Evolutionary conservation across 2,113 vertebrate species (phyloP).

Genomic region (Lynx canadensis): DNA sequence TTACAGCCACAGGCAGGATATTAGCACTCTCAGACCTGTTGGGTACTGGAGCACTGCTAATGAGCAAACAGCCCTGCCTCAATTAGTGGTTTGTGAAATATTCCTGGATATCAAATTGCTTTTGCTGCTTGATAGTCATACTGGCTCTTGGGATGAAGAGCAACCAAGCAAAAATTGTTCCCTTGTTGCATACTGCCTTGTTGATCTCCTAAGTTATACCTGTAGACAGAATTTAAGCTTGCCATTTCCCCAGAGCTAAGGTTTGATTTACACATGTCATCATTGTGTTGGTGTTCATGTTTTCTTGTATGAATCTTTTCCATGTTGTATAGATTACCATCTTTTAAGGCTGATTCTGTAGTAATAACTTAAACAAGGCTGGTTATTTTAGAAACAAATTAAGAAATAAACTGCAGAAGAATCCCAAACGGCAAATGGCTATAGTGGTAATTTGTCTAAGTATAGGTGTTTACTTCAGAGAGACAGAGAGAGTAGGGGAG

Average conservation of each 20-base stretch:
- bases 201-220: constrained; percentile 53
- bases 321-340: not conserved
- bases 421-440: not conserved
- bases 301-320: constrained; percentile 36
- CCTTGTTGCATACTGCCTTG: constrained; percentile 60
- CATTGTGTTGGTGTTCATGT: not conserved
- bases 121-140: constrained; percentile 69
- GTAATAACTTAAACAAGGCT: constrained; percentile 39
- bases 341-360: constrained; percentile 40
- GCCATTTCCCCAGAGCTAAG: constrained; percentile 52
- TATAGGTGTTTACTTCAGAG: constrained; percentile 23
- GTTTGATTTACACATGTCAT: constrained; percentile 31
- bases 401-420: constrained; percentile 10
- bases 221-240: constrained; percentile 43
- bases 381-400: constrained; percentile 54
- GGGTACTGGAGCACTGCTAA: constrained; percentile 56
- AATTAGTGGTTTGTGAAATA: constrained; percentile 78
- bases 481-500: not conserved
- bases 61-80: constrained; percentile 69
- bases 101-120: constrained; percentile 76
- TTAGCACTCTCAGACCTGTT: constrained; percentile 62
- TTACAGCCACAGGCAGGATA: constrained; percentile 60
- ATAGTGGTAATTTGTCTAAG: not conserved
- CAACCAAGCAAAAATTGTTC: constrained; percentile 59
- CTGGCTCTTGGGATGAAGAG: constrained; percentile 58